Percentiles rank a stretch among this genome's conserved stretches.
phyloP scores from a whole-genome alignment of 2,888 invertebrate species.

The Arrhopalites spinosus region DNA sequence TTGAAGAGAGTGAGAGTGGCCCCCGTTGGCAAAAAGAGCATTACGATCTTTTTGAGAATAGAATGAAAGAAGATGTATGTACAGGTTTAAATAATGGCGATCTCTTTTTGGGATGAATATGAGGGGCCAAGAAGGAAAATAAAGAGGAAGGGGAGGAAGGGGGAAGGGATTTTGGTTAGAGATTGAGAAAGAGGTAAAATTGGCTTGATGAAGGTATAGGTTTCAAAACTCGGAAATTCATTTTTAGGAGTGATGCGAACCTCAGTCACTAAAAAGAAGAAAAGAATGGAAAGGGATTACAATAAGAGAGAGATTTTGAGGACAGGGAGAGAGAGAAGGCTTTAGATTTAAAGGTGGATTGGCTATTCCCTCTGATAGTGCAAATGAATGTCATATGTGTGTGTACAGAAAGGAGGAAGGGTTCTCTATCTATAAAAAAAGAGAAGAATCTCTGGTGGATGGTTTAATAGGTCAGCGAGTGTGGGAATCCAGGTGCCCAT shows the following conservation, averaged over 20 bases:
- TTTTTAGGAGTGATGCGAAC: constrained; percentile 4
- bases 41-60: neutral
- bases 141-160: neutral
- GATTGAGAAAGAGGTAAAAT: constrained; percentile 22
- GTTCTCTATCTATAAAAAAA: neutral
- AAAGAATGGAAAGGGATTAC: constrained; percentile 3
- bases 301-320: neutral
- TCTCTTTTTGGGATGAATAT: neutral
- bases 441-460: constrained; percentile 27
- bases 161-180: constrained; percentile 10
- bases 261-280: neutral
- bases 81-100: neutral
- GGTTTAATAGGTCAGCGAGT: constrained; percentile 45
- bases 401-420: constrained; percentile 6
- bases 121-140: neutral
- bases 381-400: neutral
- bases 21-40: neutral
- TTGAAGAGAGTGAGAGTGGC: neutral
- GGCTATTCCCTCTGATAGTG: neutral
- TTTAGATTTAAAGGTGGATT: too few relatives aligned
- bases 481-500: constrained; percentile 54
- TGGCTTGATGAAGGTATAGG: constrained; percentile 27
- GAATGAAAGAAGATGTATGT: neutral
- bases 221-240: constrained; percentile 24
- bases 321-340: neutral